A percentile compares a stretch with the other conserved stretches of the same genome.
Conservation (phyloP, 2,113 vertebrate genomes). For the Cryptotis parvus region DNA sequence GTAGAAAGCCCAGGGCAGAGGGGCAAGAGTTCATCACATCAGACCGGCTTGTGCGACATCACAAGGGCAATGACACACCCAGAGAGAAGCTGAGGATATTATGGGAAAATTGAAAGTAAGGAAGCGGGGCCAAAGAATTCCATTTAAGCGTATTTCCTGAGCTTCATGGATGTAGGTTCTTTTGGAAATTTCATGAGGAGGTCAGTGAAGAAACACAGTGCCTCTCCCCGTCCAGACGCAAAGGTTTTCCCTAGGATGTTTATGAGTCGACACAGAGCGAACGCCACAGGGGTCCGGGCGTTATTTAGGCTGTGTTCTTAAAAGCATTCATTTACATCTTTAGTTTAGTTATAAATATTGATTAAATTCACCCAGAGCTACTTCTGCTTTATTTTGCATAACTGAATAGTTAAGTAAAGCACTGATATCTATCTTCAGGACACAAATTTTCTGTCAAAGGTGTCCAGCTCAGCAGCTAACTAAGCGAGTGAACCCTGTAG, state of each 20-base stretch:
- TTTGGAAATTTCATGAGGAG: constrained; percentile 37
- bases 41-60: neutral
- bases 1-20: neutral
- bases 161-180: neutral
- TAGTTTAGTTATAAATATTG: constrained; percentile 17
- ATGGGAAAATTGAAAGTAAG: neutral
- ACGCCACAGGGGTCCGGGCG: neutral
- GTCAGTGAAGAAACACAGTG: constrained; percentile 30
- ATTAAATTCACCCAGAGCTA: neutral
- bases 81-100: neutral
- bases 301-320: constrained; percentile 18
- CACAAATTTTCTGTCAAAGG: neutral
- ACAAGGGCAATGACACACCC: neutral
- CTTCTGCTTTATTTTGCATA: constrained; percentile 13
- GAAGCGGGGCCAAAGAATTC: constrained; percentile 36
- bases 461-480: no score
- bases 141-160: neutral
- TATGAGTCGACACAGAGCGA: constrained; percentile 11
- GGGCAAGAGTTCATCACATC: neutral
- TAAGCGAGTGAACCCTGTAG: no score
- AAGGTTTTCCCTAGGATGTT: neutral
- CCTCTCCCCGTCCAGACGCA: no score
- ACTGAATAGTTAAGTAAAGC: neutral
- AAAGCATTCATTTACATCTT: neutral
- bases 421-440: neutral